Evolutionary conservation across 2,113 vertebrate genomes (phyloP).

Genomic region (Pelodiscus sinensis): DNA sequence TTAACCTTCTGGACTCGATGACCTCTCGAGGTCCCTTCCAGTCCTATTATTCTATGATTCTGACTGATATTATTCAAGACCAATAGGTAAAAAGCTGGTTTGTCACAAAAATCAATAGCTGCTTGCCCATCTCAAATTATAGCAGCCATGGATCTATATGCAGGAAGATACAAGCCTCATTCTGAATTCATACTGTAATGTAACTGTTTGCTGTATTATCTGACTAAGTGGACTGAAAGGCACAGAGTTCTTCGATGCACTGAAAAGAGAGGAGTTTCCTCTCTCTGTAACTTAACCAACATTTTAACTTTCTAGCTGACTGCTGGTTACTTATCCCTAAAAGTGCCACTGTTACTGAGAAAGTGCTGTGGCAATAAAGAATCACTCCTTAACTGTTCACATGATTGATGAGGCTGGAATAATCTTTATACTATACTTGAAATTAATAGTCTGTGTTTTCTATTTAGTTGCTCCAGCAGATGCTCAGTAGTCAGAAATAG

Average conservation of each 20-base stretch:
- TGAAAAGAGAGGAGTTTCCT: not conserved
- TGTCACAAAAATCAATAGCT: not conserved
- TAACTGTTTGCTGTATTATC: not conserved
- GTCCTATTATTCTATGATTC: too few species aligned
- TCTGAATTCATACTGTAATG: not conserved
- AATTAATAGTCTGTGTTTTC: not conserved
- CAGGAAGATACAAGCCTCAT: not conserved
- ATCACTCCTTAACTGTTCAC: not conserved
- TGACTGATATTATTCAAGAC: not conserved
- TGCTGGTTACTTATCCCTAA: not conserved
- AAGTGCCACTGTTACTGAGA: not conserved
- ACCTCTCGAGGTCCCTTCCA: too few species aligned
- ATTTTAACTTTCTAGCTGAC: not conserved
- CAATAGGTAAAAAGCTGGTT: not conserved
- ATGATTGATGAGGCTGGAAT: not conserved
- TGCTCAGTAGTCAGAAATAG: conserved; percentile 5
- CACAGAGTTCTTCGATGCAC: not conserved
- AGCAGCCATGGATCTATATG: not conserved
- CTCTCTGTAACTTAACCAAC: not conserved
- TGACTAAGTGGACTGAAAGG: not conserved
- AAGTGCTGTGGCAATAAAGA: not conserved
- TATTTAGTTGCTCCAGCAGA: not conserved
- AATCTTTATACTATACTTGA: not conserved
- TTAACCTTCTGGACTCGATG: too few species aligned
- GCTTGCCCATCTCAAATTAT: not conserved